These are phyloP conservation scores for Mobula birostris DNA, from an alignment of 2,113 vertebrate genomes.

Conservation along the genomic window DNA sequence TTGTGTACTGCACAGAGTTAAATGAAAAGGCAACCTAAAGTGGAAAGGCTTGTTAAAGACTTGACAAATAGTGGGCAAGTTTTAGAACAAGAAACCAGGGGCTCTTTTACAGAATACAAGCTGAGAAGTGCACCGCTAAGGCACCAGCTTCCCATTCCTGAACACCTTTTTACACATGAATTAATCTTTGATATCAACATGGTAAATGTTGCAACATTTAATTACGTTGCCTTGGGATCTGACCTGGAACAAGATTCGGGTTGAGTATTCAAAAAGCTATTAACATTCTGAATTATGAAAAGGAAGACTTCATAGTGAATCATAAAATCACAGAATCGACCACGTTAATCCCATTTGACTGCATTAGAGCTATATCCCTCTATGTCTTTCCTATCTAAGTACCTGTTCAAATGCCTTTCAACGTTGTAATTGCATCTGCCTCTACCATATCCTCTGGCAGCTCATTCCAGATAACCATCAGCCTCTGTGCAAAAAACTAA, in stretches of 20 bases:
- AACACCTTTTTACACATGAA: not conserved
- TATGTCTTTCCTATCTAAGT: too few species aligned
- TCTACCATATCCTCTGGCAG: too few species aligned
- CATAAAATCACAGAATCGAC: too few species aligned
- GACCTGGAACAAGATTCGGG: not conserved
- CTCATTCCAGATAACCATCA: too few species aligned
- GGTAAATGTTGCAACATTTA: not conserved
- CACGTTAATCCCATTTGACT: too few species aligned
- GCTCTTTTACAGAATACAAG: not conserved
- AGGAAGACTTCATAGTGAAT: not conserved
- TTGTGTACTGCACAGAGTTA: not conserved
- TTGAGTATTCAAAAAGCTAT: not conserved
- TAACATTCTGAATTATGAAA: not conserved
- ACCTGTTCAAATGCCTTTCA: too few species aligned
- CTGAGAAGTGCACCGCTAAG: not conserved
- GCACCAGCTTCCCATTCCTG: not conserved
- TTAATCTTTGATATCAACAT: not conserved
- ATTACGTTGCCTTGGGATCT: not conserved
- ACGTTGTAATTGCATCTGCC: too few species aligned
- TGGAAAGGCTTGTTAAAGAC: not conserved
- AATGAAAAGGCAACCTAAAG: too few species aligned
- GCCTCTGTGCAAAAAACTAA: too few species aligned
- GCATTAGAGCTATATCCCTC: too few species aligned
- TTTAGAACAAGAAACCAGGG: not conserved
- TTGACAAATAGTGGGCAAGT: not conserved